Evolutionary conservation across 2,113 vertebrate genomes (phyloP), one percentile per base, ranked within the genome.

Genomic region (Anguilla japonica): DNA sequence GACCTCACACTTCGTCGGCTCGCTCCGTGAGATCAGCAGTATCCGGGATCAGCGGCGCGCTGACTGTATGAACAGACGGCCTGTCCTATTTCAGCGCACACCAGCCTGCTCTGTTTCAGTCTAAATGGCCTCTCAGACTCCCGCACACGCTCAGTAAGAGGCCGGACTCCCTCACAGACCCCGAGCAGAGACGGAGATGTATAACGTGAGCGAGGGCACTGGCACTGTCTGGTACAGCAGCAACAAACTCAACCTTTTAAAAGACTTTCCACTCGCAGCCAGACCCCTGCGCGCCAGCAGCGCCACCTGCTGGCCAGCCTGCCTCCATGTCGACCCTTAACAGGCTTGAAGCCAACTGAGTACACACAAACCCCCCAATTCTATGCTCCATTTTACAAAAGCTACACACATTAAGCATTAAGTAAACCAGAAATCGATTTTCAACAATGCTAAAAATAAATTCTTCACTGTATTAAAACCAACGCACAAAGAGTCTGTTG

Each of bases 221-320:
- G 82, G 82, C 56, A 83, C 46, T 83, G 82, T 56, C 82, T 83
- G 50, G 82, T 22, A 83, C 82, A 53, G 18, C 46, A 5, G 9
- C 56, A 26, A 83, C 26, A 75, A 75, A 75, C 5, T 29, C n/a
- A 75, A 13, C n/a, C 71, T 75, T 75, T 75, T 29, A 6, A 53
- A 75, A 34, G 82, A 56, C 53, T 53, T 34, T 56, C 82, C n/a
- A 75, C 71, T 75, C 71, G 13, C 8, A 5, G 11, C 1, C 34
- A 5, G 11, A 11, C 34, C 2, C 71, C 26, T 34, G 71, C 34
- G 71, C 20, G 26, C 34, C 71, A 34, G 26, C 71, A 34, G 71
- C 71, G 6, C 71, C 71, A 75, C n/a, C 71, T 75, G 34, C 26
- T 75, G 71, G 11, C 26, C 71, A 34, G 71, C 71, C 71, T 26